These are phyloP conservation scores for Dyspetes luteomarginatus DNA, from an alignment of 2,888 invertebrate species.

Conservation along the genomic window DNA sequence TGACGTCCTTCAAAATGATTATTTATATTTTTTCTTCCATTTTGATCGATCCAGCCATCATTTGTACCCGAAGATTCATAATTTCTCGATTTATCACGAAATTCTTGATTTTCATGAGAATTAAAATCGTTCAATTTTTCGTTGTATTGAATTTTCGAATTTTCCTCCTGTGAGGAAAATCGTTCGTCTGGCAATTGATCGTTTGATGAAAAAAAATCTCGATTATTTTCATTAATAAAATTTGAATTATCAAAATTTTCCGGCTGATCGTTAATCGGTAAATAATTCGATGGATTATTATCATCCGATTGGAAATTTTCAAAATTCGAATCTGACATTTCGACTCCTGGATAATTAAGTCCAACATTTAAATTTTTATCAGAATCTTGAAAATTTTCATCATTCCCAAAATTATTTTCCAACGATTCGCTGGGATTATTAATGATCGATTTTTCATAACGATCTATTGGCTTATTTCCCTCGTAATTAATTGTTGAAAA, in stretches of 20 bases:
- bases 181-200: background rate
- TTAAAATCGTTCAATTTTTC: slow-evolving; percentile 5
- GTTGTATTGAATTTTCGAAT: slow-evolving; percentile 15
- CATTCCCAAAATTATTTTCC: background rate
- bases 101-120: slow-evolving; percentile 1
- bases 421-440: background rate
- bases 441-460: slow-evolving; percentile 18
- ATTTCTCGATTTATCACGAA: background rate
- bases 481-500: background rate
- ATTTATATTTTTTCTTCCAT: background rate
- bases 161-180: too few relatives aligned
- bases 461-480: background rate
- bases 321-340: slow-evolving; percentile 25
- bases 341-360: slow-evolving; percentile 30
- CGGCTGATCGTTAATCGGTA: background rate
- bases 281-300: slow-evolving; percentile 17
- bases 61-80: background rate
- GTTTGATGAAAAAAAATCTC: slow-evolving; percentile 5
- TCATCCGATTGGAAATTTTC: background rate
- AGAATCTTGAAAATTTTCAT: slow-evolving; percentile 13
- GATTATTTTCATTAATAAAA: background rate
- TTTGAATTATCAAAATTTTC: slow-evolving; percentile 9
- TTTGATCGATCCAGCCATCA: background rate
- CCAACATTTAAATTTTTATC: slow-evolving; percentile 22
- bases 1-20: background rate